Evolutionary conservation across 2,888 invertebrate genomes (phyloP), one percentile per base, ranked within the genome.

Genomic region (Andrena bucephala): DNA sequence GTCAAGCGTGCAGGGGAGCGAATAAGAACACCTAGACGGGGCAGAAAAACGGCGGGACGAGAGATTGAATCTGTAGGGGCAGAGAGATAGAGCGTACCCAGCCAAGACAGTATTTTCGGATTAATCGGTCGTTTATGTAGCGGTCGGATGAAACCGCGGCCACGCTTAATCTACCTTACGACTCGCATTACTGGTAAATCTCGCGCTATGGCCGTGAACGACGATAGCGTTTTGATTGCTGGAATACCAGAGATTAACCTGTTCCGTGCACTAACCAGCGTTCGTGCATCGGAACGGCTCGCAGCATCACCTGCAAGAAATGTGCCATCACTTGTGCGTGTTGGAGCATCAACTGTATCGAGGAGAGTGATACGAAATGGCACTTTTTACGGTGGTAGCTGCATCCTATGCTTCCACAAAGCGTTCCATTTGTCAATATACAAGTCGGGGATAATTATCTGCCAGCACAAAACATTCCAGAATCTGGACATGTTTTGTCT

Each of bases 131-230:
- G 90, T 92, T 92, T 89, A 87, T 89, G 90, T 85, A 86, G 87
- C 90, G 81, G 77, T 76, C 66, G 84, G 76, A 81, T 82, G 85
- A 85, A 87, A 86, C 84, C 88, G 80, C 85, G 83, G 83, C 81
- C 80, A 78, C 83, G 78, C 77, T 79, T 80, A 83, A 85, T 81
- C 77, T 86, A 90, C 86, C 88, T 91, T 90, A 91, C 91, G 90
- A 90, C 90, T 75, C 88, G 85, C 90, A 91, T 92, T 92, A 91
- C 87, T 90, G 82, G 90, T 92, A 92, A 92, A 92, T 92, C 90
- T 89, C 87, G 82, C 83, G 87, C 84, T 87, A 89, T 88, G 84
- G 81, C 84, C 86, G 89, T 82, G 86, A 85, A 87, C 86, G 85
- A 83, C 86, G 89, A 91, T 89, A 89, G 84, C 88, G 81, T 82